Conservation (phyloP, 2,888 invertebrate genomes). For the Bugula neritina region DNA sequence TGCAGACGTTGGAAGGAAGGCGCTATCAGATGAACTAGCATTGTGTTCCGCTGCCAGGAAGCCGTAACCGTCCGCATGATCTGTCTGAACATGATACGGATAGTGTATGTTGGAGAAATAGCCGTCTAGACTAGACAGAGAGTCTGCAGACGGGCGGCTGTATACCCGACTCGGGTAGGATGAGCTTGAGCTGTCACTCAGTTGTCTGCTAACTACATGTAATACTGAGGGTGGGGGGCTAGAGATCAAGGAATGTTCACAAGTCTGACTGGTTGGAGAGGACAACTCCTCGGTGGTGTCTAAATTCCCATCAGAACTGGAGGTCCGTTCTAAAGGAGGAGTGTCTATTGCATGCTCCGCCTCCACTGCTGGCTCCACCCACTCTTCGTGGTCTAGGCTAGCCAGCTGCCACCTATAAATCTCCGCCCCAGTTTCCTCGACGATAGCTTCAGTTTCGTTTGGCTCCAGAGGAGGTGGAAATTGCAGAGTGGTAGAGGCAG, state of each 20-base stretch:
- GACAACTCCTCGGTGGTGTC: too few relatives aligned
- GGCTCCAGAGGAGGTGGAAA: background rate
- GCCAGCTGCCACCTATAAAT: background rate
- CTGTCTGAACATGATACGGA: background rate
- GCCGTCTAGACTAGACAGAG: constrained; percentile 18
- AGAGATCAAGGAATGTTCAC: constrained; percentile 10
- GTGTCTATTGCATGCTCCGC: background rate
- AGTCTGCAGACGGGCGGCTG: constrained; percentile 1
- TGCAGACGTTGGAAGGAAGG: background rate
- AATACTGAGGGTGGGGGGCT: constrained; percentile 6
- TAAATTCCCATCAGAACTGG: too few relatives aligned
- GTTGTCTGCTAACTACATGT: background rate
- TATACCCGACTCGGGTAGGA: background rate
- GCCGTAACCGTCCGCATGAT: too few relatives aligned
- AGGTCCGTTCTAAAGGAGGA: background rate
- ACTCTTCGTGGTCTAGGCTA: background rate
- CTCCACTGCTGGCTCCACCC: background rate
- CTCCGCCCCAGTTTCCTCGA: background rate
- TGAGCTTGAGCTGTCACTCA: background rate
- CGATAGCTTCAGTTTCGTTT: background rate
- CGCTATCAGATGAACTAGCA: background rate
- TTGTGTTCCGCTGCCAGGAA: background rate
- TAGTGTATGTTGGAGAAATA: constrained; percentile 14
- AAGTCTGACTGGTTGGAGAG: background rate
- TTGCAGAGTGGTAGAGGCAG: background rate